Evolutionary conservation across 2,888 invertebrate species (phyloP).

Genomic region (Homarus gammarus): DNA sequence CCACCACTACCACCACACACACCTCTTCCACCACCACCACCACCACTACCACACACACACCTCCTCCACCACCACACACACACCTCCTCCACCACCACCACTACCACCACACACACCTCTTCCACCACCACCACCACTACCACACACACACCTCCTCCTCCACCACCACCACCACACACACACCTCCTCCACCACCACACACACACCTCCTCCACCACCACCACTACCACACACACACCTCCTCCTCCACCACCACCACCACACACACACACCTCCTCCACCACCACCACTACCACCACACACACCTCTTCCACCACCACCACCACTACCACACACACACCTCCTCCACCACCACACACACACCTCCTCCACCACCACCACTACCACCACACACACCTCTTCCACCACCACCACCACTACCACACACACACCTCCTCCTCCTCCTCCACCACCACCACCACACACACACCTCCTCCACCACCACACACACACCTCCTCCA

Average conservation of each 20-base stretch:
- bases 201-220: neutral
- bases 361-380: slow-evolving; percentile 5
- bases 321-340: neutral
- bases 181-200: neutral
- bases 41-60: neutral
- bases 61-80: neutral
- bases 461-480: neutral
- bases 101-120: neutral
- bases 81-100: neutral
- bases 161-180: neutral
- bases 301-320: neutral
- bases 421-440: neutral
- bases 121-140: neutral
- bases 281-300: neutral
- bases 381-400: neutral
- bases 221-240: neutral
- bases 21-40: no score
- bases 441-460: neutral
- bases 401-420: no score
- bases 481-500: neutral
- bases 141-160: no score
- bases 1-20: no score
- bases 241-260: neutral
- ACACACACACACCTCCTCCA: neutral
- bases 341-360: neutral